Percentiles rank a stretch among this genome's conserved stretches.
phyloP scores from a whole-genome alignment of 2,888 invertebrate species.

The Caenorhabditis afra region DNA sequence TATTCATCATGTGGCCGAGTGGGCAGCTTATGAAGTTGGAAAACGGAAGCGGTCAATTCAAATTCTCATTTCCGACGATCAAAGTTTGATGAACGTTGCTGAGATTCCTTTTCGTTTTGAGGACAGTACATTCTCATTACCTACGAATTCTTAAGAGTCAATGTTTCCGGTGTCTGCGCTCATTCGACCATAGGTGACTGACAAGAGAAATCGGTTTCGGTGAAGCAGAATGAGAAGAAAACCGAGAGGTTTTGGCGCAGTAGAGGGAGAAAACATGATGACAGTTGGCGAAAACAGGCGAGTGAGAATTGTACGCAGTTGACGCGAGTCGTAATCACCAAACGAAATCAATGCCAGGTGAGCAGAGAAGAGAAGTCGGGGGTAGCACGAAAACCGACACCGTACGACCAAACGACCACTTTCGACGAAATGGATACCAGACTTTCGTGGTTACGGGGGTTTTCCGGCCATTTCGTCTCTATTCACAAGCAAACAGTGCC shows the following conservation, averaged over 20 bases:
- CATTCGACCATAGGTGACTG: no score
- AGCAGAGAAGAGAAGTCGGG: neutral
- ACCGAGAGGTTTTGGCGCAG: conserved; percentile 36
- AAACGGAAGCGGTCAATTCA: conserved; percentile 4
- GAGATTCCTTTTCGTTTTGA: neutral
- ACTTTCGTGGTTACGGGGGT: no score
- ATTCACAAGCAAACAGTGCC: conserved; percentile 5
- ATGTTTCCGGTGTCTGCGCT: no score
- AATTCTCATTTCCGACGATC: neutral
- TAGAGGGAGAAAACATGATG: conserved; percentile 56
- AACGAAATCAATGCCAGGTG: conserved; percentile 27
- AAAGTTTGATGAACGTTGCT: neutral
- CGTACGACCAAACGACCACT: neutral
- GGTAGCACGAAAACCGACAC: conserved; percentile 9
- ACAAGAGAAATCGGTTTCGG: conserved; percentile 21
- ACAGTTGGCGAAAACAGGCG: conserved; percentile 61
- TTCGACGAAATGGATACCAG: conserved; percentile 2
- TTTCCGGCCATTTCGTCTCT: no score
- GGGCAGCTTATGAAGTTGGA: conserved; percentile 7
- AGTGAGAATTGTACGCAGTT: conserved; percentile 55
- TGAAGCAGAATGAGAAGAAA: conserved; percentile 23
- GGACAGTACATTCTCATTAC: neutral
- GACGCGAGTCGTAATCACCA: conserved; percentile 45
- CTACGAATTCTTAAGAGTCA: no score
- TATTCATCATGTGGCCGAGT: conserved; percentile 37